Base-by-base conservation (phyloP, 2,888 invertebrate genomes). In the Troides helena region DNA sequence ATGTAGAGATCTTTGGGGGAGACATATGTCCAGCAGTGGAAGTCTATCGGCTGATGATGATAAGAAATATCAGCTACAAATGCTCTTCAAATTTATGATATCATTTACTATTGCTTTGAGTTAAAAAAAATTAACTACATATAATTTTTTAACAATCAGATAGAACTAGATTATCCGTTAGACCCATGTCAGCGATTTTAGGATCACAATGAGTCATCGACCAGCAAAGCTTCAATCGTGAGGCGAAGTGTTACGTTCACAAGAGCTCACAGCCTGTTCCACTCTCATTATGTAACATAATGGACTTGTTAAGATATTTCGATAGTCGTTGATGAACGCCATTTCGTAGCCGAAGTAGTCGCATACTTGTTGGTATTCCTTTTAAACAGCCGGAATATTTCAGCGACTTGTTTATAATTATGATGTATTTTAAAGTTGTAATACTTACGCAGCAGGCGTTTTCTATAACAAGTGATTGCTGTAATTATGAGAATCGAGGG, bases 171-270 rank as follows among this genome's bases (percentile, higher is more conserved):
- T n/a, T 4, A 8, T 25, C 10, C 21, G 21, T 25, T 58, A 58
- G 12, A 25, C 23, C 10, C 57, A 12, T 25, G 57, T 58, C 57
- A 58, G 57, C 50, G 39, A 65, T 64, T 57, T 53, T 39, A 21
- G 10, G 39, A n/a, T 57, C n/a, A 21, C 30, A 39, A 58, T 58
- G 65, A 57, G n/a, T 65, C 65, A 65, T 43, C 65, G 43, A 39
- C 12, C 36, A 36, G 21, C 36, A 57, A 36, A 64, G 56, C 53
- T 5, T 5, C n/a, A 18, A 56, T 56, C 39, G 65, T 58, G 39
- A 65, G 57, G 65, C 65, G 36, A 57, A 65, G 23, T 56, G 57
- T 65, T 65, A 65, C 65, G 23, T 57, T 65, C n/a, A 39, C 65
- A 58, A 43, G 57, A 57, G 46, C 62, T 18, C 12, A n/a, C 30